Evolutionary conservation across 2,113 vertebrate species (phyloP), one percentile per base, ranked within the genome.

Genomic region (Corvus moneduloides): DNA sequence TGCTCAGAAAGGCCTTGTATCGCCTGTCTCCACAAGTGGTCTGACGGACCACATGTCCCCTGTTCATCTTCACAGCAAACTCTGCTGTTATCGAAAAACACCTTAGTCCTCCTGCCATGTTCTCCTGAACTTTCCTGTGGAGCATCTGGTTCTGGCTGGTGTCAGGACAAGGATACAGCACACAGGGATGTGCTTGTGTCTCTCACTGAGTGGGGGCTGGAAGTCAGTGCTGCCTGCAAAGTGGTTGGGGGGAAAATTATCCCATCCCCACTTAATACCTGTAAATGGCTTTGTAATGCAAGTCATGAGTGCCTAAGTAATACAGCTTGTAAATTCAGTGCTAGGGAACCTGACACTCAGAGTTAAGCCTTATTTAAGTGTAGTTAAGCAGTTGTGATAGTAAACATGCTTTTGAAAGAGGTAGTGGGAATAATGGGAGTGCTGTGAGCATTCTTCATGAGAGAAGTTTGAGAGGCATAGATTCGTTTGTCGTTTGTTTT

Each of bases 211-310:
- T 1, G 4, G 4, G 18, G 54, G 14, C 62, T 93, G 74, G 48
- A 35, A 72, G 39, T 67, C 61, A 26, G 33, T 12, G 33, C 59
- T 93, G 75, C 59, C 68, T 84, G 51, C 4, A 5, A 52, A 62
- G 43, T 2, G 1, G 4, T 11, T 2, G 0, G 41, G 83, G 39
- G 16, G 26, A 35, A 56, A 78, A 51, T 23, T 3, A 52, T 41
- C 19, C 77, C 14, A 2, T 92, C 73, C 52, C 27, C 10, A 12
- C 44, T 22, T 56, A 49, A 15, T 49, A 69, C 43, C 41, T 85
- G 43, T 37, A n/a, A 69, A 35, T 64, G 64, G 32, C 49, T 87
- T 87, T 63, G 30, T 43, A 59, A 54, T 27, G n/a, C 7, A 1
- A 62, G 59, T 68, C 56, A 30, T 16, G 0, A 56, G 22, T 16